Conservation (phyloP, 2,113 vertebrate genomes). For the Callospermophilus lateralis region DNA sequence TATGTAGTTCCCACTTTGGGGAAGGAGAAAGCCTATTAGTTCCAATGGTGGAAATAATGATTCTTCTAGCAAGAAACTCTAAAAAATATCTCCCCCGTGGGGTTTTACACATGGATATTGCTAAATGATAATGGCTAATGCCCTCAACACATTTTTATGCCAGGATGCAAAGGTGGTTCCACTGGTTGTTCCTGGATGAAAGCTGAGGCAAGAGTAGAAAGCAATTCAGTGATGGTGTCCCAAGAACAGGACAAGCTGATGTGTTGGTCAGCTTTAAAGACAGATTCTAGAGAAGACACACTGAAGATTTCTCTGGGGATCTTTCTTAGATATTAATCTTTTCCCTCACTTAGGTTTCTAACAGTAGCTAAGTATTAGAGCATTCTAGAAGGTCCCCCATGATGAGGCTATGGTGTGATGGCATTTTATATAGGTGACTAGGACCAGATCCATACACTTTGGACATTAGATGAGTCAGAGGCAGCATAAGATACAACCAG, state of each 20-base stretch:
- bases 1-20: not conserved
- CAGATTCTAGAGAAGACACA: not conserved
- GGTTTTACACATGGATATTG: not conserved
- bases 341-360: conserved; percentile 35
- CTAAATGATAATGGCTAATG: not conserved
- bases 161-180: not conserved
- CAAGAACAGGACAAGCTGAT: not conserved
- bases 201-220: not conserved
- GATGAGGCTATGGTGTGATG: not conserved
- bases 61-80: not conserved
- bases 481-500: not conserved
- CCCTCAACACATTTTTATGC: not conserved
- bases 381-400: not conserved
- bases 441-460: not conserved
- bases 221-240: not conserved
- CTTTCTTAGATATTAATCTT: not conserved
- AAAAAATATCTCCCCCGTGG: not conserved
- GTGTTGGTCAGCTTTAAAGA: not conserved
- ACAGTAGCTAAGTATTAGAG: not conserved
- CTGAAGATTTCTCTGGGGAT: not conserved
- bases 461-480: not conserved
- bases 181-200: conserved; percentile 13
- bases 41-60: not conserved
- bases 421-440: not conserved
- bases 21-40: not conserved